Conservation (phyloP, 2,888 invertebrate genomes). For the Oeneis ivallda region DNA sequence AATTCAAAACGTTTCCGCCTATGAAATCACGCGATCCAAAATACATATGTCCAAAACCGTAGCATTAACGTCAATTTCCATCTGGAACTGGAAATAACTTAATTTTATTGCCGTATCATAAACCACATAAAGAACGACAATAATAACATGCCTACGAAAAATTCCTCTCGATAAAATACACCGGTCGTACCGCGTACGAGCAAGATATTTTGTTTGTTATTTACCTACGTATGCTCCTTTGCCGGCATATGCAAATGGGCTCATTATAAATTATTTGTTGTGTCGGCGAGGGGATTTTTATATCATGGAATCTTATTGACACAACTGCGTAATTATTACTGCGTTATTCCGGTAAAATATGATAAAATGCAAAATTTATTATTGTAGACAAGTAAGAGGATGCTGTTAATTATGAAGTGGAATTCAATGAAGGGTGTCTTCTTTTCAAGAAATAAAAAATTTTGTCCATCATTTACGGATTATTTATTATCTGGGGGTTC, state of each 20-base stretch:
- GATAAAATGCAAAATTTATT: slow-evolving; percentile 4
- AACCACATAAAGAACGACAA: slow-evolving; percentile 29
- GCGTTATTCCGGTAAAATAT: not conserved
- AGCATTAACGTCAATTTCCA: slow-evolving; percentile 47
- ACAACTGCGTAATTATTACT: slow-evolving; percentile 8
- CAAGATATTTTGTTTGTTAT: slow-evolving; percentile 21
- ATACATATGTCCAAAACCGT: slow-evolving; percentile 48
- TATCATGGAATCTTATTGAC: slow-evolving; percentile 16
- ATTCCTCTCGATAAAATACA: slow-evolving; percentile 28
- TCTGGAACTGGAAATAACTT: slow-evolving; percentile 40
- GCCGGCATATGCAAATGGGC: slow-evolving; percentile 24
- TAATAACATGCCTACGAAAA: slow-evolving; percentile 20
- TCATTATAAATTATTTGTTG: slow-evolving; percentile 21
- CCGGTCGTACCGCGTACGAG: slow-evolving; percentile 4
- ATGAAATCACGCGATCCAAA: slow-evolving; percentile 63
- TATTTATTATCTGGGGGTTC: too few relatives aligned
- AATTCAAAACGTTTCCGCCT: slow-evolving; percentile 64
- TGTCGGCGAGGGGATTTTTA: slow-evolving; percentile 12
- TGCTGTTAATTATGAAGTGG: not conserved
- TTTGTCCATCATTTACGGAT: not conserved
- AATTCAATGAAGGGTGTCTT: slow-evolving; percentile 3
- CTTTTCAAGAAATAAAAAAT: not conserved
- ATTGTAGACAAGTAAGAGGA: not conserved
- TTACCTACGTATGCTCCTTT: slow-evolving; percentile 14
- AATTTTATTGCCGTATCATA: slow-evolving; percentile 43